Evolutionary conservation across 2,888 invertebrate genomes (phyloP), one percentile per base, ranked within the genome.

Genomic region (Polietes domitor): DNA sequence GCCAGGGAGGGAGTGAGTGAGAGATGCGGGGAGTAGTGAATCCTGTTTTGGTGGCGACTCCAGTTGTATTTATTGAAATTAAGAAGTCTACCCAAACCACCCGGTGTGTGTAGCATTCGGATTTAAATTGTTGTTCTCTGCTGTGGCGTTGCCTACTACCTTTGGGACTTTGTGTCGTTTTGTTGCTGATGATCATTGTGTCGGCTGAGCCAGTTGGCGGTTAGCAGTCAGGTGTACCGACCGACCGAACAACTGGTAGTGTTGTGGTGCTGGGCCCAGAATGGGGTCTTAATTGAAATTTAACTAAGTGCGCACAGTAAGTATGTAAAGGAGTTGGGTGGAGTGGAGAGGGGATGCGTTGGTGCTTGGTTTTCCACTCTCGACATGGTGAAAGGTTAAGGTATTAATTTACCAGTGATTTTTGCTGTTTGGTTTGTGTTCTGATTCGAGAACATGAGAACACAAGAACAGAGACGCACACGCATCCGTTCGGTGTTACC

Each of bases 401-500:
- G 68, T 84, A 84, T 84, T 81, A 65, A 78, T 68, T 84, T 84
- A 80, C 83, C 76, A 47, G 26, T 72, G 75, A 75, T 80, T 78
- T 43, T 58, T 43, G 21, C 6, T 65, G 5, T 63, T 41, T 65
- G 28, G 19, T 17, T 26, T 32, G 32, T 6, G 32, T 32, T 50
- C n/a, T n/a, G n/a, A n/a, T n/a, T 28, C 28, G 17, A 12, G 32
- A 53, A n/a, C n/a, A n/a, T n/a, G 58, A 21, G 37, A 5, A 32
- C 10, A 3, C 5, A 63, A 37, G 61, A 6, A 70, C 19, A 73
- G 4, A 37, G 70, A 77, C 6, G 65, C 63, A 71, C 9, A 61
- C n/a, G 68, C 73, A 77, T 83, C 77, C 63, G 79, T 80, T 75
- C 26, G 43, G 32, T 32, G 37, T 72, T 72, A 72, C 10, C 19